A percentile compares a stretch with the other conserved stretches of the same genome.
Conservation (phyloP, 2,888 invertebrate species). For the Drosophila demipolita region DNA sequence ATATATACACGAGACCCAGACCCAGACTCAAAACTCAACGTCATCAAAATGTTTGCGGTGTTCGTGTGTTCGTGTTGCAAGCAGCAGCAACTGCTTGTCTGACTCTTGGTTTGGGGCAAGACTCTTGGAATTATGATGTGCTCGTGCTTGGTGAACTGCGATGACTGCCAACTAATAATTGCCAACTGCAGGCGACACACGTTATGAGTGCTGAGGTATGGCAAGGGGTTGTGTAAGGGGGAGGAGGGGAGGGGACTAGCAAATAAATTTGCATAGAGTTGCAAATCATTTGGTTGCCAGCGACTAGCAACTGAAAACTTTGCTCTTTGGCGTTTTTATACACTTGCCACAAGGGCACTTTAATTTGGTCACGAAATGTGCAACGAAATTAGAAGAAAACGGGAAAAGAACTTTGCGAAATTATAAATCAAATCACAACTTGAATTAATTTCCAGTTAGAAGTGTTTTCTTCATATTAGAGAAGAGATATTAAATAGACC, state of each 20-base stretch:
- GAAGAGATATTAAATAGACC: not conserved
- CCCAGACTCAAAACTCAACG: conserved; percentile 43
- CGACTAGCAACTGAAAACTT: conserved; percentile 42
- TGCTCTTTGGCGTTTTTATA: conserved; percentile 10
- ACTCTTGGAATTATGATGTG: conserved; percentile 62
- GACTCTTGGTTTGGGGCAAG: conserved; percentile 33
- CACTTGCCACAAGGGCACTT: conserved; percentile 17
- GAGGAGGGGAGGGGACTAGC: conserved; percentile 21
- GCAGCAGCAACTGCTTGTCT: conserved; percentile 32
- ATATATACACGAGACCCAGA: conserved; percentile 36
- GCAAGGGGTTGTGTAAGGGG: not conserved
- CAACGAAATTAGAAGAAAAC: not conserved
- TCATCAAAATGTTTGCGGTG: conserved; percentile 55
- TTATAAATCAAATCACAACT: not conserved
- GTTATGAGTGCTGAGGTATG: not conserved
- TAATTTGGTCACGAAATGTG: conserved; percentile 7
- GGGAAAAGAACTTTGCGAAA: not conserved
- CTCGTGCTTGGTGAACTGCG: conserved; percentile 18
- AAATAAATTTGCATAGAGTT: conserved; percentile 75
- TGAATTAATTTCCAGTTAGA: not conserved
- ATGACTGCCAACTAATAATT: conserved; percentile 69
- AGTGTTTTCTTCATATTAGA: not conserved
- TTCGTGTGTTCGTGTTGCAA: conserved; percentile 51
- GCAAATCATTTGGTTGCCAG: conserved; percentile 73
- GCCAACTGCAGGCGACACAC: conserved; percentile 44